phyloP scores from a whole-genome alignment of 2,797 vertebrate species.

The Limosa lapponica region DNA sequence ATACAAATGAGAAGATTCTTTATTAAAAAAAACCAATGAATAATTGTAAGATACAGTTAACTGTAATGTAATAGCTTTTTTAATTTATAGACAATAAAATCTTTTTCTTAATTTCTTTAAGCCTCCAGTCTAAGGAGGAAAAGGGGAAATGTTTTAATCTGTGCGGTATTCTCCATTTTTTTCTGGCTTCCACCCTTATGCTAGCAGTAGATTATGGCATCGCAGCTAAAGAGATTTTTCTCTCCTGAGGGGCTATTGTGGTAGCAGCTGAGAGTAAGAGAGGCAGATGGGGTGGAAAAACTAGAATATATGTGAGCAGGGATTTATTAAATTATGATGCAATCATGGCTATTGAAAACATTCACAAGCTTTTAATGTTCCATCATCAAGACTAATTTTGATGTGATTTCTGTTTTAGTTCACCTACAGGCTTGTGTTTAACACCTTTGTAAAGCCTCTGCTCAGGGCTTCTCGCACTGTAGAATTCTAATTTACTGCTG shows the following conservation, averaged over 20 bases:
- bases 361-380: background rate
- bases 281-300: conserved; percentile 4
- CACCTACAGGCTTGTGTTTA: background rate
- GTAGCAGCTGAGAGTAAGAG: background rate
- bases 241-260: conserved; percentile 1
- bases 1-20: background rate
- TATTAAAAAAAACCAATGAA: background rate
- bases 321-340: conserved; percentile 5
- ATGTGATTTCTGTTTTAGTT: conserved; percentile 12
- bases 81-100: background rate
- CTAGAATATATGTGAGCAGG: conserved; percentile 19
- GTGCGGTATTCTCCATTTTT: background rate
- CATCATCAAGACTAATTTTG: background rate
- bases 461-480: background rate
- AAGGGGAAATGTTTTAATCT: background rate
- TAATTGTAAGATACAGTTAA: background rate
- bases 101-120: background rate
- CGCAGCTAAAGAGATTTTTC: conserved; percentile 8
- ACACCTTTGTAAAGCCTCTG: background rate
- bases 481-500: background rate
- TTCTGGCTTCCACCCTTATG: background rate
- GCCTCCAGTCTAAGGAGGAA: background rate
- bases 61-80: background rate
- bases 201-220: background rate
- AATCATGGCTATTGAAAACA: background rate